Conservation (phyloP, 2,888 invertebrate genomes). For the Myopa tessellatipennis region DNA sequence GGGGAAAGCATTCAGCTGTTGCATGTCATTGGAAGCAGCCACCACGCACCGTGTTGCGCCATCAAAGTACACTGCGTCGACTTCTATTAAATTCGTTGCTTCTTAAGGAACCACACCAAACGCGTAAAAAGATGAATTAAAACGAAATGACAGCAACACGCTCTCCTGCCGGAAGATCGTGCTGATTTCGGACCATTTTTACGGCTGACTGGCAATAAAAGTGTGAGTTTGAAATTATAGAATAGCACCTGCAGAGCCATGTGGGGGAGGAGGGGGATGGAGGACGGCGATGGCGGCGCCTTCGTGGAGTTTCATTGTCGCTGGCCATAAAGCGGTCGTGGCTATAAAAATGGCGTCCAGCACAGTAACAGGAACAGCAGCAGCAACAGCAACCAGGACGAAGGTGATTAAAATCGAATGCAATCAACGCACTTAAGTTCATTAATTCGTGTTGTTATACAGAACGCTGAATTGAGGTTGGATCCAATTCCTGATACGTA, state of each 20-base stretch:
- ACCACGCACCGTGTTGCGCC: no score
- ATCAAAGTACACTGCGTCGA: no score
- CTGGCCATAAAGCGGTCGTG: no score
- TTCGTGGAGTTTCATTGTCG: no score
- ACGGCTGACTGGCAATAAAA: constrained; percentile 27
- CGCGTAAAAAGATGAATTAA: neutral
- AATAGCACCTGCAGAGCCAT: constrained; percentile 13
- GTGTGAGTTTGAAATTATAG: constrained; percentile 19
- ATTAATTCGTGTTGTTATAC: neutral
- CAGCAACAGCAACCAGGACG: neutral
- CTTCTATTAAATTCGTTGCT: no score
- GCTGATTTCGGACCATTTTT: constrained; percentile 2
- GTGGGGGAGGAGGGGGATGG: no score
- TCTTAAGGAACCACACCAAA: no score
- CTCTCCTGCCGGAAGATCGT: neutral
- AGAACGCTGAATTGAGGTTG: no score
- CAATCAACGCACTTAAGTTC: constrained; percentile 17
- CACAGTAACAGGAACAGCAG: neutral
- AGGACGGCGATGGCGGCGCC: no score
- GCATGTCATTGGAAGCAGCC: neutral
- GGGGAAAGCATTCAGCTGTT: no score
- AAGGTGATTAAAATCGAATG: neutral
- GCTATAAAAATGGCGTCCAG: no score
- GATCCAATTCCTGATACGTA: no score
- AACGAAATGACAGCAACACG: constrained; percentile 7